Evolutionary conservation across 2,797 vertebrate species (phyloP).

Genomic region (Kryptolebias ocellatus): DNA sequence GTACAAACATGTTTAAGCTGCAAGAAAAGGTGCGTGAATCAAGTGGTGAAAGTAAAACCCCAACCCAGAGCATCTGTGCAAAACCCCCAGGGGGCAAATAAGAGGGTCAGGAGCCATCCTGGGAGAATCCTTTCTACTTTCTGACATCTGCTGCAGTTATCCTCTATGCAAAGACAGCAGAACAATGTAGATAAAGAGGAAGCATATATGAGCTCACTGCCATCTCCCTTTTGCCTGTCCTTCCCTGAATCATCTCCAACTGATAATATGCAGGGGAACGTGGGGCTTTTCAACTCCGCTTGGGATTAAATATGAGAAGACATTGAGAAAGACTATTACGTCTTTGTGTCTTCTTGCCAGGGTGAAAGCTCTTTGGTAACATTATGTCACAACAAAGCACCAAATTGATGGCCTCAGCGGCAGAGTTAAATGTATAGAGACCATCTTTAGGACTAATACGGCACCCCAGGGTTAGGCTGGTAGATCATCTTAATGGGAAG

Average conservation of each 20-base stretch:
- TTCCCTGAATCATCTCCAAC: slow-evolving; percentile 22
- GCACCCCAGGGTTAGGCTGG: slow-evolving; percentile 10
- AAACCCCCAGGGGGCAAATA: slow-evolving; percentile 72
- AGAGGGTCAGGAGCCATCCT: slow-evolving; percentile 75
- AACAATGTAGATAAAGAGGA: slow-evolving; percentile 72
- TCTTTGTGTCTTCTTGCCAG: slow-evolving; percentile 25
- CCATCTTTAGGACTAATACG: slow-evolving; percentile 11
- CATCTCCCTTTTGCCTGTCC: slow-evolving; percentile 30
- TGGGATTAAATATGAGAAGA: slow-evolving; percentile 49
- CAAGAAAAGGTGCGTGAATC: slow-evolving; percentile 1
- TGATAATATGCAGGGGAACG: slow-evolving; percentile 32
- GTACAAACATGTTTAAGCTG: too few species aligned
- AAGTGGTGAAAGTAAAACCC: slow-evolving; percentile 55
- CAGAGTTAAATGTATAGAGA: slow-evolving; percentile 23
- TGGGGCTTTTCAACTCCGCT: slow-evolving; percentile 11
- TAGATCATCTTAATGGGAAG: slow-evolving; percentile 27
- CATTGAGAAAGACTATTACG: slow-evolving; percentile 48
- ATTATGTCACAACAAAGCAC: slow-evolving; percentile 46
- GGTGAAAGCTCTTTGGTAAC: slow-evolving; percentile 24
- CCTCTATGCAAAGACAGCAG: slow-evolving; percentile 62
- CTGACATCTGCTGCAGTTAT: slow-evolving; percentile 78
- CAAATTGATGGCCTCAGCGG: slow-evolving; percentile 33
- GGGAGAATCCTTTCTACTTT: slow-evolving; percentile 74
- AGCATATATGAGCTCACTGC: slow-evolving; percentile 57
- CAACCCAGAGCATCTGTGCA: slow-evolving; percentile 70